Evolutionary conservation across 2,797 vertebrate genomes (phyloP).

Genomic region (Decapterus maruadsi): DNA sequence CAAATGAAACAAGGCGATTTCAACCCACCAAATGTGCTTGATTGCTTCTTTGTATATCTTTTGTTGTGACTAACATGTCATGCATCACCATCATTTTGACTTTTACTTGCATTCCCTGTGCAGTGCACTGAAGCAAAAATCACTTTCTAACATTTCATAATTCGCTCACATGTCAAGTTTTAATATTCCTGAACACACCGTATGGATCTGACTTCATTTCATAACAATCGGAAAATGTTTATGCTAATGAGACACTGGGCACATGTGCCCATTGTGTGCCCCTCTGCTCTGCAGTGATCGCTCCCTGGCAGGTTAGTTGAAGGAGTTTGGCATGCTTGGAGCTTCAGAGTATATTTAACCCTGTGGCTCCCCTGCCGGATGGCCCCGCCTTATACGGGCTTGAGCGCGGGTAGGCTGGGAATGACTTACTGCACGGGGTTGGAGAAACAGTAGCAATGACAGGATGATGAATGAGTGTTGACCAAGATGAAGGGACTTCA

Average conservation of each 20-base stretch:
- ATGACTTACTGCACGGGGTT: conserved; percentile 46
- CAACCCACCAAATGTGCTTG: no score
- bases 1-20: no score
- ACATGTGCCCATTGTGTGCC: conserved; percentile 39
- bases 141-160: neutral
- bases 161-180: neutral
- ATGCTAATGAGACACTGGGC: conserved; percentile 59
- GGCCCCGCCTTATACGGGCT: conserved; percentile 80
- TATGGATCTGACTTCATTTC: neutral
- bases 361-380: conserved; percentile 74
- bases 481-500: conserved; percentile 55
- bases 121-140: neutral
- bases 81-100: no score
- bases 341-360: conserved; percentile 82
- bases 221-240: conserved; percentile 48
- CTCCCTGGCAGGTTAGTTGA: conserved; percentile 59
- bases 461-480: conserved; percentile 70
- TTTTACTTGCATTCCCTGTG: neutral
- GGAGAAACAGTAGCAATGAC: conserved; percentile 66
- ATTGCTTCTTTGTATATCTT: no score
- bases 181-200: neutral
- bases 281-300: conserved; percentile 41
- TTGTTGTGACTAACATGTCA: no score
- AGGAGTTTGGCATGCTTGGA: conserved; percentile 65
- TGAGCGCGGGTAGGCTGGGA: conserved; percentile 52